Conservation (phyloP, 2,797 vertebrate species). For the Spinus pinus region DNA sequence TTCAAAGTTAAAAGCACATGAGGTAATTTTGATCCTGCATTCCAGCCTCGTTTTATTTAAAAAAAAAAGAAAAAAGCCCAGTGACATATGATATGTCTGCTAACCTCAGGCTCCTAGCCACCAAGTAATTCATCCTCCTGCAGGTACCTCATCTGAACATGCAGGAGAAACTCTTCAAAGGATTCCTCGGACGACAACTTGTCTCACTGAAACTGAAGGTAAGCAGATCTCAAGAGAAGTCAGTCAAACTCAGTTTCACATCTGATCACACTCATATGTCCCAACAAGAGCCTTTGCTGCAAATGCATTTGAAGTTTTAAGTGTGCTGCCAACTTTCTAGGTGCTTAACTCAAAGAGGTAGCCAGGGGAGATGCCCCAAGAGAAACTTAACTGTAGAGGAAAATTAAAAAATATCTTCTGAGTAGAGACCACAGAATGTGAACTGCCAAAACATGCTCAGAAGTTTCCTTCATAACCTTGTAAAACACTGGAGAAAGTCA, state of each 20-base stretch:
- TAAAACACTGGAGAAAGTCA: conserved; percentile 34
- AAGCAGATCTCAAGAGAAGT: not conserved
- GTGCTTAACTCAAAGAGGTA: conserved; percentile 4
- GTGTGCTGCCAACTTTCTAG: conserved; percentile 17
- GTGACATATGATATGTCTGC: not conserved
- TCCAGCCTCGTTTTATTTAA: not conserved
- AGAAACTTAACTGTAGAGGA: not conserved
- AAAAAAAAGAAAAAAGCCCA: not conserved
- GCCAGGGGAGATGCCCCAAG: not conserved
- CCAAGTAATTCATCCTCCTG: conserved; percentile 5
- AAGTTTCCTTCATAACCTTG: conserved; percentile 39
- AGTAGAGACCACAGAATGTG: not conserved
- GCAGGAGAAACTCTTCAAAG: conserved; percentile 29
- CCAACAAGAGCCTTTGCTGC: not conserved
- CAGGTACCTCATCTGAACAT: not conserved
- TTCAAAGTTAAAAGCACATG: not conserved
- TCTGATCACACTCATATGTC: not conserved
- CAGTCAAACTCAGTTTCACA: not conserved
- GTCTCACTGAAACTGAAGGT: not conserved
- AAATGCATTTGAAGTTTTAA: conserved; percentile 9
- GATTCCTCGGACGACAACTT: not conserved
- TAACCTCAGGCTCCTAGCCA: conserved; percentile 1
- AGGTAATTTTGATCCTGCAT: not conserved
- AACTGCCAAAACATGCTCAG: conserved; percentile 4
- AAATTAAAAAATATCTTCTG: not conserved